Evolutionary conservation across 2,888 invertebrate species (phyloP).

Genomic region (Erynnis tages): DNA sequence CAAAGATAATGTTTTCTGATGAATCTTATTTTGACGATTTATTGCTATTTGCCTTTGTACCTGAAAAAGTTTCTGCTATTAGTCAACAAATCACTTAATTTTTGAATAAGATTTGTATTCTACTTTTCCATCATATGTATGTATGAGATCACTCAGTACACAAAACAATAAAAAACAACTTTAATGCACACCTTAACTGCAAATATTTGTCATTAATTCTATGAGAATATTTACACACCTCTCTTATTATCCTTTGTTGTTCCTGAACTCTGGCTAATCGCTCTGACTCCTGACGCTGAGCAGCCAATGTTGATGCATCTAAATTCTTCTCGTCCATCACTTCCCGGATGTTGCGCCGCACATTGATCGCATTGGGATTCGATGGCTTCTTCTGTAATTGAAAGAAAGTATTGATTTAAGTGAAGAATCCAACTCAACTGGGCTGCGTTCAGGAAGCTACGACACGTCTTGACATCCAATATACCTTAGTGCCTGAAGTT

Average conservation of each 20-base stretch:
- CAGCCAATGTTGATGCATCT: constrained; percentile 94
- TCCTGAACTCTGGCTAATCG: constrained; percentile 91
- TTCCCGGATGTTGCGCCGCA: constrained; percentile 93
- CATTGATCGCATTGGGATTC: constrained; percentile 79
- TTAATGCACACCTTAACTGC: too few species aligned
- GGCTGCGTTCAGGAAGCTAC: too few species aligned
- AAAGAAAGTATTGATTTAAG: too few species aligned
- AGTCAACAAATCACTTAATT: too few species aligned
- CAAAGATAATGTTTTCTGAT: constrained; percentile 86
- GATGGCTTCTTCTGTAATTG: constrained; percentile 64
- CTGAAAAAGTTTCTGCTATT: constrained; percentile 39
- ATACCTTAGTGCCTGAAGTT: too few species aligned
- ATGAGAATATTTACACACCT: constrained; percentile 56
- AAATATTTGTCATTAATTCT: too few species aligned
- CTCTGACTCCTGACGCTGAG: constrained; percentile 96
- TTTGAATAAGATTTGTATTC: too few species aligned
- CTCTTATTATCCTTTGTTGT: constrained; percentile 90
- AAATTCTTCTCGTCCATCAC: constrained; percentile 96
- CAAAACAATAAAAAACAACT: neutral
- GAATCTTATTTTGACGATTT: constrained; percentile 86
- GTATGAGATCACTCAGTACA: too few species aligned
- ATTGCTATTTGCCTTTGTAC: constrained; percentile 90
- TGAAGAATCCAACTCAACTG: too few species aligned
- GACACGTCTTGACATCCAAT: too few species aligned
- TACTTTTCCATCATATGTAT: too few species aligned